Conservation (phyloP, 2,888 invertebrate species). For the Aplocera efformata region DNA sequence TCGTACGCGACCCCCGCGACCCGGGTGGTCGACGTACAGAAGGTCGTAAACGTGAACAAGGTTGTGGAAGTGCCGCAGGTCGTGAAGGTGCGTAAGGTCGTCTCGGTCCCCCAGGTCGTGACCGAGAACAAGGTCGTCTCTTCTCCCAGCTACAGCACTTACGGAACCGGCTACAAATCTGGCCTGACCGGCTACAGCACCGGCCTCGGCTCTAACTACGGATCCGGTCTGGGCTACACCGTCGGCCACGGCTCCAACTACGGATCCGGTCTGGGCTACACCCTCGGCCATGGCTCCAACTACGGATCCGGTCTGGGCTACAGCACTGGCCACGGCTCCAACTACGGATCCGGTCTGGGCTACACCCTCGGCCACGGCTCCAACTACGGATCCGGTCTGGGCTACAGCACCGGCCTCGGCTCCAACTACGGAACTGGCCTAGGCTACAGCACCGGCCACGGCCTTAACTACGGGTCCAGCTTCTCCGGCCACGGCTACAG, state of each 20-base stretch:
- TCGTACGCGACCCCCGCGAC: conserved; percentile 19
- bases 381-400: not conserved
- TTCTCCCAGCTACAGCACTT: conserved; percentile 31
- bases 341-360: conserved; percentile 11
- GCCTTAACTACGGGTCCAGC: conserved; percentile 12
- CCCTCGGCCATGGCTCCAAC: conserved; percentile 17
- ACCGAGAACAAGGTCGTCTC: conserved; percentile 45
- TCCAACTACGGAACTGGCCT: conserved; percentile 1
- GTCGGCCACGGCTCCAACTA: conserved; percentile 2
- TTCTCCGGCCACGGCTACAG: conserved; percentile 17
- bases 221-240: conserved; percentile 3
- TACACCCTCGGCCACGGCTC: conserved; percentile 1
- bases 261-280: not conserved
- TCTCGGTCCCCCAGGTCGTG: conserved; percentile 53
- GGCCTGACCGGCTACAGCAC: conserved; percentile 11
- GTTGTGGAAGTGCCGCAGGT: conserved; percentile 44
- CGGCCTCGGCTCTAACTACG: conserved; percentile 17
- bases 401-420: conserved; percentile 3
- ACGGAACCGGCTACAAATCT: conserved; percentile 13
- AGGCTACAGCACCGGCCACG: conserved; percentile 12
- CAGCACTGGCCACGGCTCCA: conserved; percentile 10
- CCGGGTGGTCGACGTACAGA: conserved; percentile 36
- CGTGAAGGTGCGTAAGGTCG: conserved; percentile 43
- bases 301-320: conserved; percentile 10
- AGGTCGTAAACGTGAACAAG: conserved; percentile 43